These are phyloP conservation scores for Limnephilus marmoratus DNA, from an alignment of 2,888 invertebrate genomes.

Conservation along the genomic window DNA sequence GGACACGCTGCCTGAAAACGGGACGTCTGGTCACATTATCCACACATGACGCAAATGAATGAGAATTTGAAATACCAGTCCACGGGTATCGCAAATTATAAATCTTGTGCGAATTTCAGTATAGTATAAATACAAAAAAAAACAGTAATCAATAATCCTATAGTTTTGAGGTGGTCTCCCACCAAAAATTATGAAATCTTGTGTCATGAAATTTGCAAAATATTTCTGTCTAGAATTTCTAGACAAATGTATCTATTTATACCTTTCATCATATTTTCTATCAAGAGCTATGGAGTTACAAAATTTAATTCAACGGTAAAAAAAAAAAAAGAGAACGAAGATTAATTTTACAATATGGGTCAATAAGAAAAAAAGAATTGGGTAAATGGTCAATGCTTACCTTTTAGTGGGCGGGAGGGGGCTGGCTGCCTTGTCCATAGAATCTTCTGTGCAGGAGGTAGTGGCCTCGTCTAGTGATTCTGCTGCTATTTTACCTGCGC, in stretches of 20 bases:
- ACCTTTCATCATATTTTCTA: not conserved
- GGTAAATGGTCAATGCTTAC: constrained; percentile 68
- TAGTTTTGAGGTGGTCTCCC: not conserved
- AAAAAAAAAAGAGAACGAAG: not conserved
- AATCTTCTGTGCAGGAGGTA: constrained; percentile 87
- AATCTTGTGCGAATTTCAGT: too few species aligned
- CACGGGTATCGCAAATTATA: too few species aligned
- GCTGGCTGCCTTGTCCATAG: constrained; percentile 82
- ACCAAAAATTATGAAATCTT: not conserved
- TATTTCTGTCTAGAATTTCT: not conserved
- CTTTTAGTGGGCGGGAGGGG: constrained; percentile 74
- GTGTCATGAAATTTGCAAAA: not conserved
- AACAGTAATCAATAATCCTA: not conserved
- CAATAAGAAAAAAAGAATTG: constrained; percentile 68
- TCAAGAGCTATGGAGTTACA: not conserved
- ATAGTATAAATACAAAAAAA: not conserved
- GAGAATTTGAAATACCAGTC: too few species aligned
- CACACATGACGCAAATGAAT: too few species aligned
- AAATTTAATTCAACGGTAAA: not conserved
- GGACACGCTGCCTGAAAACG: too few species aligned
- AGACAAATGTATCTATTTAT: not conserved
- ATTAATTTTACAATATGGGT: constrained; percentile 73
- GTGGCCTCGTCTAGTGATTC: constrained; percentile 84
- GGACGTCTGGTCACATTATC: too few species aligned
- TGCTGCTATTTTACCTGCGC: constrained; percentile 74